A percentile compares a stretch with the other conserved stretches of the same genome.
phyloP scores from a whole-genome alignment of 2,113 vertebrate genomes.

The Engraulis encrasicolus region DNA sequence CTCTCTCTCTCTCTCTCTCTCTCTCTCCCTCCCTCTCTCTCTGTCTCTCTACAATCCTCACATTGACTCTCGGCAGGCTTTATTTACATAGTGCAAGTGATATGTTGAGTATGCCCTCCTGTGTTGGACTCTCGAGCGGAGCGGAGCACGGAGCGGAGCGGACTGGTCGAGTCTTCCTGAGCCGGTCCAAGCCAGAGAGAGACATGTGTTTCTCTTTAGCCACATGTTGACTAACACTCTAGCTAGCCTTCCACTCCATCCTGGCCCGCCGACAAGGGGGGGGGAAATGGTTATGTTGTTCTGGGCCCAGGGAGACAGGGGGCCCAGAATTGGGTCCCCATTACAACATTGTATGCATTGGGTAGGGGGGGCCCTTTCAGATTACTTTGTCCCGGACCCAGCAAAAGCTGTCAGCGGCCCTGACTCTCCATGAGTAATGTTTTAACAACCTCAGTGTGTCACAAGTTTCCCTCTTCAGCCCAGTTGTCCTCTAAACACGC shows the following conservation, averaged over 20 bases:
- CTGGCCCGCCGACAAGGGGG: too few relatives aligned
- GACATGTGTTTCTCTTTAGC: conserved; percentile 69
- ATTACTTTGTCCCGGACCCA: too few relatives aligned
- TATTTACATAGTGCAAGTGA: conserved; percentile 50
- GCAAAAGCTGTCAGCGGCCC: too few relatives aligned
- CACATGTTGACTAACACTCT: conserved; percentile 55
- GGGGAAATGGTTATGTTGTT: too few relatives aligned
- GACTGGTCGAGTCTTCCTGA: conserved; percentile 22
- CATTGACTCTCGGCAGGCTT: background rate
- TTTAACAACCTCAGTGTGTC: background rate
- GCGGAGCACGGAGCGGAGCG: too few relatives aligned
- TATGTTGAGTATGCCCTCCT: conserved; percentile 44
- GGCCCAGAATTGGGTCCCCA: too few relatives aligned
- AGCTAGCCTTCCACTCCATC: conserved; percentile 8
- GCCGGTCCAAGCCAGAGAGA: conserved; percentile 55
- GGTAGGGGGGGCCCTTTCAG: too few relatives aligned
- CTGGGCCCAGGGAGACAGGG: too few relatives aligned
- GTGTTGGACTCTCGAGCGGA: conserved; percentile 34
- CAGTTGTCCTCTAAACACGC: background rate
- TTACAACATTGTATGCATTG: too few relatives aligned
- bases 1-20: too few relatives aligned
- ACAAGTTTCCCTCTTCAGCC: background rate
- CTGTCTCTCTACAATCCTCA: background rate
- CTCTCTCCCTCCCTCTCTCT: too few relatives aligned
- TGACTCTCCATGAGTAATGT: conserved; percentile 34